These are phyloP conservation scores for Esox lucius DNA, from an alignment of 2,797 vertebrate genomes.

Conservation along the genomic window DNA sequence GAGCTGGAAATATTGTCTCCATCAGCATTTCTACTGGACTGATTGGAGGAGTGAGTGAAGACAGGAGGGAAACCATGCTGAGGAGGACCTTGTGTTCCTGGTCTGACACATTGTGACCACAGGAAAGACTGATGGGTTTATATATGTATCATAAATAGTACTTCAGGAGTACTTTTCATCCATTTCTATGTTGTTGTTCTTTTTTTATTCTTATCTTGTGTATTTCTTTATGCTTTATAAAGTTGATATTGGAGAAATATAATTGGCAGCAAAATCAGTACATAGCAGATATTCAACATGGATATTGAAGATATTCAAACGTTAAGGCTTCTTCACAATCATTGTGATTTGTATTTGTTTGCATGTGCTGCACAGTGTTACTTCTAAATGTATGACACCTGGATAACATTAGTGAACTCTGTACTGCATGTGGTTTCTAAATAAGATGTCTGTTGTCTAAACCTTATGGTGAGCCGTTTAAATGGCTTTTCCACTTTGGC, in stretches of 20 bases:
- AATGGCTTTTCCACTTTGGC: not conserved
- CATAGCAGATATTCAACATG: not conserved
- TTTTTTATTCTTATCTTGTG: not conserved
- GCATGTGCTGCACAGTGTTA: not conserved
- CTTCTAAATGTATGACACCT: not conserved
- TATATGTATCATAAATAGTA: slow-evolving; percentile 32
- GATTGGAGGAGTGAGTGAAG: slow-evolving; percentile 50
- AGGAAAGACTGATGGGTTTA: slow-evolving; percentile 15
- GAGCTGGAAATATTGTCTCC: slow-evolving; percentile 61
- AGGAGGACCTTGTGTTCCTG: slow-evolving; percentile 59
- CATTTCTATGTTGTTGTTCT: slow-evolving; percentile 1
- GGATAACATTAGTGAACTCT: slow-evolving; percentile 51
- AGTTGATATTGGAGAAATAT: not conserved
- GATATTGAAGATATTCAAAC: too few relatives aligned
- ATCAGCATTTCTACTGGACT: slow-evolving; percentile 69
- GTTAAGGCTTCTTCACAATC: not conserved
- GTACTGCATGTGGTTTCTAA: slow-evolving; percentile 29
- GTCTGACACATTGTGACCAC: slow-evolving; percentile 33
- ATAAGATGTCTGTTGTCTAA: not conserved
- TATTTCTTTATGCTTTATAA: slow-evolving; percentile 8
- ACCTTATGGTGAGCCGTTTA: not conserved
- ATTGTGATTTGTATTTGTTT: not conserved
- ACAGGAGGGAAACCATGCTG: slow-evolving; percentile 25
- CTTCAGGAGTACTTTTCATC: slow-evolving; percentile 30
- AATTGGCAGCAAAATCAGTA: not conserved